Percentiles rank a stretch among this genome's conserved stretches.
phyloP scores from a whole-genome alignment of 2,888 invertebrate species.

The Erpobdella octoculata region DNA sequence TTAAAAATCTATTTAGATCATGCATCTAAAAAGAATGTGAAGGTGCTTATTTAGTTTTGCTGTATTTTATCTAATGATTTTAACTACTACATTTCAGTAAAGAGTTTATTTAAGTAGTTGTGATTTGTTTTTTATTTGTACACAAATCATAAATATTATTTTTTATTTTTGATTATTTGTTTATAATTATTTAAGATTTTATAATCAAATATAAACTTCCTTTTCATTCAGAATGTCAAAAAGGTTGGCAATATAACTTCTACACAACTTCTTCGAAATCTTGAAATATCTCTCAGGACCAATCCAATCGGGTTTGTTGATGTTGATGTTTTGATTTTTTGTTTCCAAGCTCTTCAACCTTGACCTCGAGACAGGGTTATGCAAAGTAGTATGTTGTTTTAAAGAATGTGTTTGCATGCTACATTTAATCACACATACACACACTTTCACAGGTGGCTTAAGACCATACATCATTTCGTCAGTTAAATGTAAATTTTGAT shows the following conservation, averaged over 20 bases:
- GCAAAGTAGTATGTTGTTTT: too few species aligned
- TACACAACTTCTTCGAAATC: slow-evolving; percentile 90
- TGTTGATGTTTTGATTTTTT: not conserved
- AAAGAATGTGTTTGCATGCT: too few species aligned
- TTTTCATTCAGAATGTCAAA: slow-evolving; percentile 74
- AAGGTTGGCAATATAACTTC: slow-evolving; percentile 91
- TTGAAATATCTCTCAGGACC: slow-evolving; percentile 94
- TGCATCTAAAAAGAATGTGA: slow-evolving; percentile 77
- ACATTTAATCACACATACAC: too few species aligned
- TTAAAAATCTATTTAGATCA: slow-evolving; percentile 90
- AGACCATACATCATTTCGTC: too few species aligned
- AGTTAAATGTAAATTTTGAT: too few species aligned
- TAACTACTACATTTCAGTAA: not conserved
- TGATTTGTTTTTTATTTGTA: not conserved
- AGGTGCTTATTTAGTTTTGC: slow-evolving; percentile 67
- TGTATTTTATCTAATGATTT: too few species aligned
- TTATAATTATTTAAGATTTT: not conserved
- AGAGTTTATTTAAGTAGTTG: not conserved
- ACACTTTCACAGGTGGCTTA: too few species aligned
- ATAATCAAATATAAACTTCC: not conserved
- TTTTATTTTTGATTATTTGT: not conserved
- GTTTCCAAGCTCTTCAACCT: not conserved
- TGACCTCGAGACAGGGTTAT: too few species aligned
- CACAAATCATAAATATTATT: not conserved
- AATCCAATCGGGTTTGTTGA: slow-evolving; percentile 86